These are phyloP conservation scores for Deroplatys truncata DNA, from an alignment of 2,888 invertebrate species.

Conservation along the genomic window DNA sequence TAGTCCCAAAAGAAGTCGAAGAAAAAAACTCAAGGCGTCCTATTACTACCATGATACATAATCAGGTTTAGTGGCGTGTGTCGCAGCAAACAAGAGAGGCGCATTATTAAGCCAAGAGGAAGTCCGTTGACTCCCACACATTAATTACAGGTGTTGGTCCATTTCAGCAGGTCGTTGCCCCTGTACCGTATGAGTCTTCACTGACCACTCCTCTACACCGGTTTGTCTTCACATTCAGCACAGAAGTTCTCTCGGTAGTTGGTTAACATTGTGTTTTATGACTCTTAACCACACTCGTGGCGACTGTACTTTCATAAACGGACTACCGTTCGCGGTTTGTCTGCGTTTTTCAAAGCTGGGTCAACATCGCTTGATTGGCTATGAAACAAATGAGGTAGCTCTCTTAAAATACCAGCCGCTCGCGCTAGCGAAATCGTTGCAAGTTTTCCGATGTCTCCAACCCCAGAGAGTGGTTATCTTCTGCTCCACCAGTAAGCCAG, in stretches of 20 bases:
- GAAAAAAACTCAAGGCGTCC: no score
- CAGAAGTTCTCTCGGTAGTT: not conserved
- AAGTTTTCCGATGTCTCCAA: no score
- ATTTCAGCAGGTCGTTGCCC: not conserved
- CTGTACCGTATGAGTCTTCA: not conserved
- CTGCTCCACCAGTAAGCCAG: no score
- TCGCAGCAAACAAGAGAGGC: not conserved
- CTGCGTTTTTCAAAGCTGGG: not conserved
- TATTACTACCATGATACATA: no score
- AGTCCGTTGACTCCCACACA: not conserved
- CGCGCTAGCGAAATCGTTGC: no score
- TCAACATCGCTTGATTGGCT: no score
- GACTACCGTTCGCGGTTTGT: not conserved
- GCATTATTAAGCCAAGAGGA: not conserved
- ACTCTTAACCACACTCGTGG: not conserved
- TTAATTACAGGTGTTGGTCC: not conserved
- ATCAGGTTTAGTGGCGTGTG: no score
- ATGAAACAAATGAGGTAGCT: no score
- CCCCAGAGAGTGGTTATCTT: no score
- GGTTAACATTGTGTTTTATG: not conserved
- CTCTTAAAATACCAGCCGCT: no score
- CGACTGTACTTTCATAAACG: not conserved
- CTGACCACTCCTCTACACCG: not conserved
- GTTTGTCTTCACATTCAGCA: not conserved
- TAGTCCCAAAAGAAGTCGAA: no score